phyloP scores from a whole-genome alignment of 1,140 invertebrate species.

The Nomia melanderi region DNA sequence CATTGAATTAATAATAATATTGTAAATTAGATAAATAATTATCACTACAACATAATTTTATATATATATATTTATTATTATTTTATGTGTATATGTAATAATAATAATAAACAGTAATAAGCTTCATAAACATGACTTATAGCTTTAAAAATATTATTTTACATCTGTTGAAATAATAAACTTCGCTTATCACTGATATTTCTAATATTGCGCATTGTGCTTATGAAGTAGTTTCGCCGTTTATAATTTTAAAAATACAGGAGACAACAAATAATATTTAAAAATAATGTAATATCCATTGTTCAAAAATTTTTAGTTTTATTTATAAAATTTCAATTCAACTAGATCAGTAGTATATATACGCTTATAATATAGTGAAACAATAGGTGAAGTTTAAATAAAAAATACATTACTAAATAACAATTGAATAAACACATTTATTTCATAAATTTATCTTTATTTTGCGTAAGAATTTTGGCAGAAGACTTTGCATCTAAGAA shows the following conservation, averaged over 20 bases:
- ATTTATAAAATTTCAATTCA: background rate
- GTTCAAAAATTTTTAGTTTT: background rate
- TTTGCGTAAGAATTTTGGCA: conserved; percentile 93
- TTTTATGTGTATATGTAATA: too few relatives aligned
- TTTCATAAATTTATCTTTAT: conserved; percentile 95
- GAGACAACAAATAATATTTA: background rate
- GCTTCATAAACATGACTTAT: too few relatives aligned
- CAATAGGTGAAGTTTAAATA: background rate
- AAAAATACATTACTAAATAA: background rate
- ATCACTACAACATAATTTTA: too few relatives aligned
- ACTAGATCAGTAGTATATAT: background rate
- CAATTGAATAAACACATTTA: background rate
- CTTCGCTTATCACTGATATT: too few relatives aligned
- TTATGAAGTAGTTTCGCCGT: background rate
- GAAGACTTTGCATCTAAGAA: conserved; percentile 99
- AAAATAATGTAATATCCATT: background rate
- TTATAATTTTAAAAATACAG: background rate
- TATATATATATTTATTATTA: too few relatives aligned
- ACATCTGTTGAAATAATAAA: too few relatives aligned
- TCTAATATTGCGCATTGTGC: background rate
- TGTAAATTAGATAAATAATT: too few relatives aligned
- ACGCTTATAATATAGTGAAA: background rate
- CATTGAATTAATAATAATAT: background rate
- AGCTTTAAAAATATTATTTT: too few relatives aligned
- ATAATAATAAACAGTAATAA: too few relatives aligned